Percentiles rank a stretch among this genome's conserved stretches.
Evolutionary conservation across 2,888 invertebrate species (phyloP).

Genomic region (Ormyrus thymus): DNA sequence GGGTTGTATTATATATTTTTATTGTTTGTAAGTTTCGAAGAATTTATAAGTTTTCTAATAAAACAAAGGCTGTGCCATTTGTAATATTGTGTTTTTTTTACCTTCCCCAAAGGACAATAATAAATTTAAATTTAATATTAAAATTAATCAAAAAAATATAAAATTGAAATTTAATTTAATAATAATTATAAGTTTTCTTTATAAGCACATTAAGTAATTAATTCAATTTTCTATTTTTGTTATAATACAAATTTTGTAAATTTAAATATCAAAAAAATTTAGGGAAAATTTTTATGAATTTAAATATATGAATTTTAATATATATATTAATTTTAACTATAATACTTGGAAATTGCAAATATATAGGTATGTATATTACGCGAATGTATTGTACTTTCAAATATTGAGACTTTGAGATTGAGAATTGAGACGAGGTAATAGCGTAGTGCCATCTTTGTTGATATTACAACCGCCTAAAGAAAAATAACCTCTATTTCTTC

Average conservation of each 20-base stretch:
- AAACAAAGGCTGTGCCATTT: conserved; percentile 54
- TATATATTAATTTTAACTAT: background rate
- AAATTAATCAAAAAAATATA: no score
- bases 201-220: no score
- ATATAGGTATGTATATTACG: background rate
- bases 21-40: conserved; percentile 52
- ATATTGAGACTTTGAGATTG: no score
- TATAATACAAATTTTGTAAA: no score
- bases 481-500: conserved; percentile 15
- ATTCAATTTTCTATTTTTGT: no score
- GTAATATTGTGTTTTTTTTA: conserved; percentile 2
- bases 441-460: conserved; percentile 11
- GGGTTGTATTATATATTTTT: conserved; percentile 51
- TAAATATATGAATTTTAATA: background rate
- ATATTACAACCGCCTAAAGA: background rate
- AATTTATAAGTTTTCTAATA: conserved; percentile 54
- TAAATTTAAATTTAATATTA: no score
- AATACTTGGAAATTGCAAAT: background rate
- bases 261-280: no score
- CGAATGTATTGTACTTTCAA: background rate
- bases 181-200: no score
- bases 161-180: no score
- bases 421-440: background rate
- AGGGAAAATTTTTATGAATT: background rate
- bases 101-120: no score